Base-by-base conservation (phyloP, 1,140 invertebrate genomes). In the Vanessa atalanta region DNA sequence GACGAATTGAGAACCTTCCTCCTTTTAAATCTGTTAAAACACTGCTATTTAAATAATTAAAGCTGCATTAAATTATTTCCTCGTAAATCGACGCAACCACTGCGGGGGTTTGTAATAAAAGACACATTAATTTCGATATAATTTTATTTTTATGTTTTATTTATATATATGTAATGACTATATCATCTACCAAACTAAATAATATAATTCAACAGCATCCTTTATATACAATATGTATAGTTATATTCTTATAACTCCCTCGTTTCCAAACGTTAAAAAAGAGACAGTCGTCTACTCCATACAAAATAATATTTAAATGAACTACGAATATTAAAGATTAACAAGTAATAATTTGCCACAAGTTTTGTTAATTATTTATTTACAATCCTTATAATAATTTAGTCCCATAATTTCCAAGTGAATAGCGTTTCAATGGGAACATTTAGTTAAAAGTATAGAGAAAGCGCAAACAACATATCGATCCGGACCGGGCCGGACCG, bases 101-200 rank as follows among this genome's bases (percentile, higher is more conserved):
- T n/a, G n/a, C n/a, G 51, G 53, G 6, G 9, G 53, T 1, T 55
- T 20, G 53, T 11, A 55, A 55, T 55, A 61, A 61, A 61, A 61
- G 16, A 16, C 20, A 31, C 37, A 50, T 4, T 76, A 51, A 66
- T 70, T 72, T 76, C 68, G 75, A 90, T 91, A 92, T 89, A 90
- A 84, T 91, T 92, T 90, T 92, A 90, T 90, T 90, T 87, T 84
- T 79, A 87, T 88, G 80, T 86, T 87, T 79, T 85, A 89, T 91
- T 87, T 91, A 88, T 91, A 89, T 88, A 92, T 92, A 31, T 31
- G 26, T 31, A 92, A 90, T 91, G 86, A 91, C 89, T 92, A 89
- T 90, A 88, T 92, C 87, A 85, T 89, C 90, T 92, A 92, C 88
- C 77, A 91, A 92, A 92, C 89, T 91, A 92, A 91, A 92, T 91